phyloP scores from a whole-genome alignment of 2,888 invertebrate genomes.

The Lacanobia wlatinum region DNA sequence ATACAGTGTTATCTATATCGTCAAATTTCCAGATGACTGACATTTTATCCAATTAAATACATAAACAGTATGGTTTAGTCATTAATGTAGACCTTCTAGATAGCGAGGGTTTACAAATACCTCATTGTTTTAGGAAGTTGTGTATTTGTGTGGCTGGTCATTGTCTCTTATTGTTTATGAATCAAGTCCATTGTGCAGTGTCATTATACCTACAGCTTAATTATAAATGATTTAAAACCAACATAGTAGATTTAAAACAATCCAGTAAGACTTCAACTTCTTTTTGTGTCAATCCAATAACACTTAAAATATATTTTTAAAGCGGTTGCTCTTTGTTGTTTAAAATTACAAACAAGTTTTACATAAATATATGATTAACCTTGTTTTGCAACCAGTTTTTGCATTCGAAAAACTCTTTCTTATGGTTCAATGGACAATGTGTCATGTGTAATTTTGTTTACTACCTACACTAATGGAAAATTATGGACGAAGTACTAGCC shows the following conservation, averaged over 20 bases:
- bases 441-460: neutral
- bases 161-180: conserved; percentile 39
- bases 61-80: conserved; percentile 35
- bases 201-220: conserved; percentile 1
- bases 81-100: conserved; percentile 17
- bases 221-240: neutral
- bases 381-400: conserved; percentile 31
- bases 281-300: conserved; percentile 15
- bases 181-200: conserved; percentile 25
- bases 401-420: conserved; percentile 1
- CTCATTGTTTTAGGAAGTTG: conserved; percentile 38
- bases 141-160: neutral
- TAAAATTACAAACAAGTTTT: conserved; percentile 9
- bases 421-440: neutral
- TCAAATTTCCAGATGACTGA: conserved; percentile 76
- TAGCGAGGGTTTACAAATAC: conserved; percentile 39
- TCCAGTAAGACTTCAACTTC: conserved; percentile 7
- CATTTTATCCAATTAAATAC: conserved; percentile 66
- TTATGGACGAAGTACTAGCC: too few relatives aligned
- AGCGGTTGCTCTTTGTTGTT: neutral
- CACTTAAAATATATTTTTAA: neutral
- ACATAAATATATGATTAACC: conserved; percentile 31
- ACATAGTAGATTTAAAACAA: conserved; percentile 2
- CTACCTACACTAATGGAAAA: neutral
- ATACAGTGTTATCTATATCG: conserved; percentile 67